phyloP scores from a whole-genome alignment of 2,888 invertebrate species.

The Dusona sp. region DNA sequence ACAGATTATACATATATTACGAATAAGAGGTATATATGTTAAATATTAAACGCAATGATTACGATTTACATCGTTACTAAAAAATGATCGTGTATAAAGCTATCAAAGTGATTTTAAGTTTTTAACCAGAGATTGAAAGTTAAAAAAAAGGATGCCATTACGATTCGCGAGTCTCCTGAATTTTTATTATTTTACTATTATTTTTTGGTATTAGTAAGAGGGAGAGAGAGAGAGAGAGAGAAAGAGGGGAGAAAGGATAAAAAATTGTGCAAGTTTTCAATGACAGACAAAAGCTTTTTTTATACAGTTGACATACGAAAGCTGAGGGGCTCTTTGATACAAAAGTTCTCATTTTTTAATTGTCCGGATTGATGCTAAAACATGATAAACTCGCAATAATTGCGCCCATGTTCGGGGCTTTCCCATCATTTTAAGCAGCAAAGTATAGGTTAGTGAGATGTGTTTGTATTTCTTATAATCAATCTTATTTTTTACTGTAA shows the following conservation, averaged over 20 bases:
- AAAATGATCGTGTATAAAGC: conserved; percentile 83
- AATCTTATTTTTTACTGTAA: conserved; percentile 81
- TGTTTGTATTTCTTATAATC: conserved; percentile 83
- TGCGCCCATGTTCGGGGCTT: conserved; percentile 74
- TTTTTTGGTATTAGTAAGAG: conserved; percentile 65
- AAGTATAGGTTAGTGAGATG: conserved; percentile 80
- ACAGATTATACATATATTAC: conserved; percentile 80
- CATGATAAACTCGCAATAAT: conserved; percentile 69
- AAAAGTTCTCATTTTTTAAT: conserved; percentile 60
- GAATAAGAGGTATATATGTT: conserved; percentile 84
- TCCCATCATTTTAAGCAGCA: conserved; percentile 78
- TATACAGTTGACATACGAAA: conserved; percentile 33
- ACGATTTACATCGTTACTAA: conserved; percentile 83
- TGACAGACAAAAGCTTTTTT: conserved; percentile 56
- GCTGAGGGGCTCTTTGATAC: conserved; percentile 69
- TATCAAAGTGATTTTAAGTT: conserved; percentile 84
- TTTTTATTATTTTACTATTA: conserved; percentile 69
- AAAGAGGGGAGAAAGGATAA: conserved; percentile 34
- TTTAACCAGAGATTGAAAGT: conserved; percentile 81
- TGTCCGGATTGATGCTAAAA: conserved; percentile 73
- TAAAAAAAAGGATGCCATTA: conserved; percentile 83
- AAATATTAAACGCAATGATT: conserved; percentile 84
- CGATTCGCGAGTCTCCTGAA: conserved; percentile 77
- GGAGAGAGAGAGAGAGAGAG: conserved; percentile 48
- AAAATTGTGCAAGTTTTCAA: conserved; percentile 49